Percentiles rank a stretch among this genome's conserved stretches.
Conservation (phyloP, 2,797 vertebrate species). For the Mionectes olivaceus region DNA sequence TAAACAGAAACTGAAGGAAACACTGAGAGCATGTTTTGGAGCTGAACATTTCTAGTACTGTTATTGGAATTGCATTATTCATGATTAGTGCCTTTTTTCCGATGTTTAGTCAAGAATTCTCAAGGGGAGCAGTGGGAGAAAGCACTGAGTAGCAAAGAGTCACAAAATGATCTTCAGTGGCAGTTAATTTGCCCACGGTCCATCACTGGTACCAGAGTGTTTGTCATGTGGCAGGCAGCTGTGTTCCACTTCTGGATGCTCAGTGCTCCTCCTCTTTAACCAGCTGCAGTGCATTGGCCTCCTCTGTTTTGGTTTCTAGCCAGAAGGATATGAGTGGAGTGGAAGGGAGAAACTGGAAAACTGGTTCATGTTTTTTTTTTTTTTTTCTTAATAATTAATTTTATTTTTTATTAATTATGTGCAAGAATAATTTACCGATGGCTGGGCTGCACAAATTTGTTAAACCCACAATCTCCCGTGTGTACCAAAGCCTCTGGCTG, state of each 20-base stretch:
- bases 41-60: neutral
- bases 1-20: neutral
- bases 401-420: neutral
- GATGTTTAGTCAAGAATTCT: neutral
- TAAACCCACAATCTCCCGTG: neutral
- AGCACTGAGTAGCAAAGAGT: neutral
- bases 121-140: neutral
- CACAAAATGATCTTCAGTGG: neutral
- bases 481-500: conserved; percentile 13
- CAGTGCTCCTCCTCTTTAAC: neutral
- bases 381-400: no score
- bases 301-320: neutral
- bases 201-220: neutral
- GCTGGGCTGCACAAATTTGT: neutral
- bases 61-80: neutral
- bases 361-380: neutral
- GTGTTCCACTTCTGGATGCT: neutral
- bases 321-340: neutral
- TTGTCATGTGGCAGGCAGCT: conserved; percentile 10
- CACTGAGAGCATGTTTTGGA: neutral
- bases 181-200: neutral
- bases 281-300: neutral
- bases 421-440: neutral
- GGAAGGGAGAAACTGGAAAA: neutral
- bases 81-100: neutral